Conservation (phyloP, 2,888 invertebrate species). For the Brachylomia viminalis region DNA sequence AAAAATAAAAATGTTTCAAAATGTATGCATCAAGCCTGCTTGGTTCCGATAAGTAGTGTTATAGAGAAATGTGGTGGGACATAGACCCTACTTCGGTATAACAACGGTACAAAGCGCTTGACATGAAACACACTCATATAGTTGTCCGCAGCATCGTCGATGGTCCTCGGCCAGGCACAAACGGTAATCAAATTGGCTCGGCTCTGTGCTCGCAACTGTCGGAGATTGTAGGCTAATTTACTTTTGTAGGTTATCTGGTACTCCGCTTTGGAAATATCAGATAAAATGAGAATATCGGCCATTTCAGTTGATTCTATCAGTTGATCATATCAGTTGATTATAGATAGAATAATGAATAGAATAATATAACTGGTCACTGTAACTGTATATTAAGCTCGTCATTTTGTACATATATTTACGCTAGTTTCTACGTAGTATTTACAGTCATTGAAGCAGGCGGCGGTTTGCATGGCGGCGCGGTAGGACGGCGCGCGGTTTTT, state of each 20-base stretch:
- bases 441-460: no score
- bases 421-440: no score
- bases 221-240: constrained; percentile 24
- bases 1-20: background rate
- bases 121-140: background rate
- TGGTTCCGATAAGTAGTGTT: background rate
- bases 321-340: constrained; percentile 17
- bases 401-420: no score
- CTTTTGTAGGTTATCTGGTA: constrained; percentile 30
- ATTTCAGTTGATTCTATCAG: constrained; percentile 2
- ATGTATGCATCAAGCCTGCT: background rate
- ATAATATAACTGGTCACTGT: no score
- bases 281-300: constrained; percentile 18
- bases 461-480: no score
- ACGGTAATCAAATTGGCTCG: constrained; percentile 53
- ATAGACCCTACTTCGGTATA: background rate
- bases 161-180: constrained; percentile 36
- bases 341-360: background rate
- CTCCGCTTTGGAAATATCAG: constrained; percentile 3
- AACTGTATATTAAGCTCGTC: background rate
- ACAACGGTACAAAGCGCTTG: background rate
- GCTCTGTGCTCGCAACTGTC: constrained; percentile 22
- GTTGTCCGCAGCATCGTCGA: constrained; percentile 19
- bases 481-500: no score
- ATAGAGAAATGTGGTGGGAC: background rate